Percentiles rank a stretch among this genome's conserved stretches.
These are phyloP conservation scores for Pomatostomus ruficeps DNA, from an alignment of 2,113 vertebrate species.

Conservation along the genomic window DNA sequence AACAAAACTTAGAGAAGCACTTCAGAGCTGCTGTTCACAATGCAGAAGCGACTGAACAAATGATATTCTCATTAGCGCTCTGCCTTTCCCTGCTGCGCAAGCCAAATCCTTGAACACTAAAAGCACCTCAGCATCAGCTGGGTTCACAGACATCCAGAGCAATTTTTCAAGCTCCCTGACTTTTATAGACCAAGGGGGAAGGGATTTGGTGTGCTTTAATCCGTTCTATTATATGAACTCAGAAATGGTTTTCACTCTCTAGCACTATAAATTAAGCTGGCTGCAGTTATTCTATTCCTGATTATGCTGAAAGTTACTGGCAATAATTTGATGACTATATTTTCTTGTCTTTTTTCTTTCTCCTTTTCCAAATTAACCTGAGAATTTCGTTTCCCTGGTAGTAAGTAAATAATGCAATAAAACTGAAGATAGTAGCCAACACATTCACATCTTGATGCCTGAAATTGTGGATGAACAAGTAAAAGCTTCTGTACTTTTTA, in stretches of 20 bases:
- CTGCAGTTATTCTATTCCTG: slow-evolving; percentile 23
- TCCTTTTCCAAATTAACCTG: background rate
- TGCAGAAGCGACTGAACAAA: slow-evolving; percentile 27
- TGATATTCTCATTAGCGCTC: slow-evolving; percentile 46
- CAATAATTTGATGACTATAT: slow-evolving; percentile 18
- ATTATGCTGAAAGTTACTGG: slow-evolving; percentile 38
- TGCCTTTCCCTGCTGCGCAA: slow-evolving; percentile 51
- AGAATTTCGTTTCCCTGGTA: background rate
- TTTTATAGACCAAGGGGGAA: slow-evolving; percentile 40
- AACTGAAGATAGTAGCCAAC: background rate
- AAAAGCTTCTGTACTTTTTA: background rate
- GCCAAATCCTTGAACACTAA: slow-evolving; percentile 44
- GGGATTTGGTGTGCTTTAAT: slow-evolving; percentile 50
- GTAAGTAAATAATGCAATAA: background rate
- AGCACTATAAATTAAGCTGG: slow-evolving; percentile 19
- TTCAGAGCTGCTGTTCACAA: slow-evolving; percentile 48
- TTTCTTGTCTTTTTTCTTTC: background rate
- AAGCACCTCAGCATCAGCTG: slow-evolving; percentile 50
- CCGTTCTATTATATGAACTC: slow-evolving; percentile 39
- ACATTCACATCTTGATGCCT: background rate
- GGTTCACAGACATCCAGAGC: slow-evolving; percentile 31
- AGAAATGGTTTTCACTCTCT: slow-evolving; percentile 28
- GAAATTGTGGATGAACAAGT: background rate
- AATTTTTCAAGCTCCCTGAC: slow-evolving; percentile 58
- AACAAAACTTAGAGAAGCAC: slow-evolving; percentile 15